These are phyloP conservation scores for Cetoscarus ocellatus DNA, from an alignment of 2,797 vertebrate genomes.

Conservation along the genomic window DNA sequence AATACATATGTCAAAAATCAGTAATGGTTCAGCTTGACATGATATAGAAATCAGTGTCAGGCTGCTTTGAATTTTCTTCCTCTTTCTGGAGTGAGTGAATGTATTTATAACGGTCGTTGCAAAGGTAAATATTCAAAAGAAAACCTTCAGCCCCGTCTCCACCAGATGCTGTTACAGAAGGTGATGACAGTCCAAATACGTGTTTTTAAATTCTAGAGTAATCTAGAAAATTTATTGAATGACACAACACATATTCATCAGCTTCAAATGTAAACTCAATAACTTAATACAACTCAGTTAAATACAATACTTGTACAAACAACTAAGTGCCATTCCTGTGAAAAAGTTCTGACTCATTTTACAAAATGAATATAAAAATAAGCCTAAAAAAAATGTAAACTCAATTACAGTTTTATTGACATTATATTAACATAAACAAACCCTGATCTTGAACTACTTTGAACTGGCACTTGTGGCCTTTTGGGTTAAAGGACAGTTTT, in stretches of 20 bases:
- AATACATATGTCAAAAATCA: too few species aligned
- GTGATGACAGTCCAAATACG: too few species aligned
- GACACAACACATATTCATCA: conserved; percentile 10
- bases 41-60: too few species aligned
- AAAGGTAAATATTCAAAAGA: too few species aligned
- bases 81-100: too few species aligned
- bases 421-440: background rate
- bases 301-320: background rate
- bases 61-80: too few species aligned
- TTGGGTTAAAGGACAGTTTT: too few species aligned
- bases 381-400: too few species aligned
- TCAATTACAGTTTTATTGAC: background rate
- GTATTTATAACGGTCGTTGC: too few species aligned
- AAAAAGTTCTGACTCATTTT: background rate
- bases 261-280: conserved; percentile 9
- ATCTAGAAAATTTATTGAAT: conserved; percentile 39
- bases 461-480: background rate
- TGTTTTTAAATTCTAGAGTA: background rate
- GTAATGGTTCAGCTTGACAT: too few species aligned
- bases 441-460: background rate
- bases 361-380: background rate
- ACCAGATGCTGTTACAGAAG: too few species aligned
- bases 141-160: too few species aligned
- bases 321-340: conserved; percentile 38
- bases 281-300: background rate